Percentiles rank a stretch among this genome's conserved stretches.
These are phyloP conservation scores for Isichthys henryi DNA, from an alignment of 2,113 vertebrate species.

Conservation along the genomic window DNA sequence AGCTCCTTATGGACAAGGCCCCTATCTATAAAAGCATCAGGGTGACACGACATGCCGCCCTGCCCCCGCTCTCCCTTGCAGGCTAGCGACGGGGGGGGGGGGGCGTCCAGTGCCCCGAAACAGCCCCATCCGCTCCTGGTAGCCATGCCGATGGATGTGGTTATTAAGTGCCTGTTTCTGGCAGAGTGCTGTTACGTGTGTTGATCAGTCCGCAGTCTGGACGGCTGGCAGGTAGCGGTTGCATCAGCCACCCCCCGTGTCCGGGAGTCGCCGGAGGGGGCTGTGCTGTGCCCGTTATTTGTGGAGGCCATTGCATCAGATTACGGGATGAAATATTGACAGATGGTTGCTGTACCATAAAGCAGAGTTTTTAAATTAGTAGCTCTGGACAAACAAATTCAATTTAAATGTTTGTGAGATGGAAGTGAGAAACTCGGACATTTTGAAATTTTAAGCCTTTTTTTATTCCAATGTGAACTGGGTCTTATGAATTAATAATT, in stretches of 20 bases:
- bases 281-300: neutral
- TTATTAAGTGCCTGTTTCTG: neutral
- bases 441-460: neutral
- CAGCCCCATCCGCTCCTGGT: neutral
- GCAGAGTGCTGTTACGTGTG: neutral
- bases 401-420: neutral
- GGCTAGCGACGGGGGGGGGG: neutral
- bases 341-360: neutral
- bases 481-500: neutral
- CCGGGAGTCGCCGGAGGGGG: neutral
- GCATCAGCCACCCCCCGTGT: neutral
- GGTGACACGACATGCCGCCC: neutral
- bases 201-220: neutral
- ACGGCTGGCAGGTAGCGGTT: neutral
- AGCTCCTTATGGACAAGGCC: neutral
- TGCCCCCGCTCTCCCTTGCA: neutral
- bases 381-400: neutral
- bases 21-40: neutral
- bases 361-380: neutral
- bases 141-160: neutral
- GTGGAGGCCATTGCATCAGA: neutral
- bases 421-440: neutral
- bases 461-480: neutral
- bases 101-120: neutral
- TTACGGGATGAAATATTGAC: neutral